These are phyloP conservation scores for Cryptocephalus primarius DNA, from an alignment of 2,888 invertebrate genomes.

Conservation along the genomic window DNA sequence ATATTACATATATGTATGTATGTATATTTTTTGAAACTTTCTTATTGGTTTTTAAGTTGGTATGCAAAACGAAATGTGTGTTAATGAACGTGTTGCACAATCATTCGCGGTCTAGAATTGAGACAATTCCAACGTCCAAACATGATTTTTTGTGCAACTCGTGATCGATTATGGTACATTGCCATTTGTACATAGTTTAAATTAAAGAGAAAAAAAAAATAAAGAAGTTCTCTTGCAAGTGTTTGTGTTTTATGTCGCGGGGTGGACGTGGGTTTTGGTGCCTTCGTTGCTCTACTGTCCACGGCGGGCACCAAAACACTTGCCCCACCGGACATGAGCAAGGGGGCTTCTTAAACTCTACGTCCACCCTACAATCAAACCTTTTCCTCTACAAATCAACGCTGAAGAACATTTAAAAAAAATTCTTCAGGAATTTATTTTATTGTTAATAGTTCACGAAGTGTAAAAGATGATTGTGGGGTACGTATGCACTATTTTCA, in stretches of 20 bases:
- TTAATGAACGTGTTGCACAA: no score
- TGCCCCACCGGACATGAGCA: conserved; percentile 39
- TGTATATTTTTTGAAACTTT: no score
- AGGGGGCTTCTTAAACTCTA: conserved; percentile 37
- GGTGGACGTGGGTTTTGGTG: conserved; percentile 49
- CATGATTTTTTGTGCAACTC: no score
- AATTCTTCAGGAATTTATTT: no score
- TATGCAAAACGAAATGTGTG: no score
- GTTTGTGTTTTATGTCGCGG: conserved; percentile 34
- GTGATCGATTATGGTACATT: no score
- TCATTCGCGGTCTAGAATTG: no score
- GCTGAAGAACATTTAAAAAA: neutral
- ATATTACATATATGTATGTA: no score
- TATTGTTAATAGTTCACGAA: neutral
- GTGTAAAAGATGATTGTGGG: conserved; percentile 3
- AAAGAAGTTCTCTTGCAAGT: conserved; percentile 40
- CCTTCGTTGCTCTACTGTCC: conserved; percentile 38
- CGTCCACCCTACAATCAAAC: conserved; percentile 22
- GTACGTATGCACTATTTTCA: no score
- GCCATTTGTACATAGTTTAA: no score
- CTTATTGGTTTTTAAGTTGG: no score
- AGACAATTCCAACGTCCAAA: no score
- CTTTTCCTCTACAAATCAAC: neutral
- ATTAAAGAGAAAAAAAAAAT: conserved; percentile 16
- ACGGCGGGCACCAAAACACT: conserved; percentile 41